Evolutionary conservation across 2,888 invertebrate species (phyloP).

Genomic region (Ypsolopha scabrella): DNA sequence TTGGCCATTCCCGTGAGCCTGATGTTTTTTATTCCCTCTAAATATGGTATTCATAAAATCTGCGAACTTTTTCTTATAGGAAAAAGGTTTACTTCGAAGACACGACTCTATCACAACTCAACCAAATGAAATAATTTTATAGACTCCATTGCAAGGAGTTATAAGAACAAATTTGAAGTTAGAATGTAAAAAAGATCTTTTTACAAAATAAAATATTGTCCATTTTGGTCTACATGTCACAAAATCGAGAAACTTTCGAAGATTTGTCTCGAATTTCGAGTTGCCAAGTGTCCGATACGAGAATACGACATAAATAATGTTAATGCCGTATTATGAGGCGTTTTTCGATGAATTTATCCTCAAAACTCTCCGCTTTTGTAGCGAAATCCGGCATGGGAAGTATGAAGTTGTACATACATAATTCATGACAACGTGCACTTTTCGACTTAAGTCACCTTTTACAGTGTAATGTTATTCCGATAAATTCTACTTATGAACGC

Average conservation of each 20-base stretch:
- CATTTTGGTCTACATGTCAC: too few species aligned
- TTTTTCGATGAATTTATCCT: constrained; percentile 60
- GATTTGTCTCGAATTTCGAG: background rate
- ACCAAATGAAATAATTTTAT: too few species aligned
- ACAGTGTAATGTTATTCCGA: constrained; percentile 10
- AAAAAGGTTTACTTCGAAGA: constrained; percentile 8
- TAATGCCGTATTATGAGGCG: constrained; percentile 53
- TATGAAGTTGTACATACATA: constrained; percentile 60
- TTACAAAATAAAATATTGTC: too few species aligned
- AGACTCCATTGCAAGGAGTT: too few species aligned
- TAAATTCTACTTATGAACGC: constrained; percentile 6
- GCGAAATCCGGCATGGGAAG: constrained; percentile 41
- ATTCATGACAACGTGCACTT: constrained; percentile 36
- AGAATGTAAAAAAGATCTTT: too few species aligned
- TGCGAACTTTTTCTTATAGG: constrained; percentile 26
- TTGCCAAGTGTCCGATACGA: background rate
- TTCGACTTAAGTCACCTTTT: constrained; percentile 32
- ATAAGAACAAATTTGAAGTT: too few species aligned
- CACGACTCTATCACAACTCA: too few species aligned
- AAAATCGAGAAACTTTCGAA: too few species aligned
- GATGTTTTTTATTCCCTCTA: constrained; percentile 14
- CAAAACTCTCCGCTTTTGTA: constrained; percentile 45
- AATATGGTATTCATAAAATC: constrained; percentile 38
- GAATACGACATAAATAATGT: constrained; percentile 48
- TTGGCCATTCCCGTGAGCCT: constrained; percentile 2